Base-by-base conservation (phyloP, 2,797 vertebrate genomes). In the Zenarchopterus dispar region DNA sequence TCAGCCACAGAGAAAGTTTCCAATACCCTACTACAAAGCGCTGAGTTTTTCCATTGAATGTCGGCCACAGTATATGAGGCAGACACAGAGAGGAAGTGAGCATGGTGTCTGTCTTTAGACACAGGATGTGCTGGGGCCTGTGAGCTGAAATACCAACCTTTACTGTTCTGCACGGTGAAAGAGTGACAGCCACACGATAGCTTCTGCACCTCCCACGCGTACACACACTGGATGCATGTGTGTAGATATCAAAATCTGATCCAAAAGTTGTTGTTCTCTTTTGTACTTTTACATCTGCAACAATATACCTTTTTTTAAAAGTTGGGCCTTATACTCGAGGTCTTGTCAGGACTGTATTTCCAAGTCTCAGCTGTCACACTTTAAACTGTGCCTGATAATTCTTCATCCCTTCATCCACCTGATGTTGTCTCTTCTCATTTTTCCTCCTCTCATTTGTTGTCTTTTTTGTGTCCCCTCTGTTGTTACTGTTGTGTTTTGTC, bases 1-100 rank as follows among this genome's bases (percentile, higher is more conserved):
- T 92, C 71, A 86, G 89, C 90, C 89, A 75, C 92, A 91, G 65
- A 88, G 84, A 90, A 93, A 93, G 88, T 93, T 94, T 94, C 92
- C 93, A 92, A 84, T 90, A 86, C 80, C 72, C 79, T 84, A 85
- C 88, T 81, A 90, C 84, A 89, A 88, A 91, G 83, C 75, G 41
- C 76, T 80, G 63, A 59, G 79, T 87, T 92, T 93, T 94, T 94
- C 92, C 82, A 57, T 89, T 89, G 82, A 89, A 81, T 84, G 83
- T 89, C 55, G 81, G 87, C 88, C 88, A 84, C 87, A 80, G 73
- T 57, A 64, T 73, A 59, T 68, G 70, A 88, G 75, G 75, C 75
- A 57, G 84, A 86, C 74, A 82, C 72, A 49, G 74, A 84, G 65
- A 86, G 89, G 87, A 90, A 84, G 86, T 92, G 88, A 88, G 78